Evolutionary conservation across 2,888 invertebrate species (phyloP), one percentile per base, ranked within the genome.

Genomic region (Masnerella sp.): DNA sequence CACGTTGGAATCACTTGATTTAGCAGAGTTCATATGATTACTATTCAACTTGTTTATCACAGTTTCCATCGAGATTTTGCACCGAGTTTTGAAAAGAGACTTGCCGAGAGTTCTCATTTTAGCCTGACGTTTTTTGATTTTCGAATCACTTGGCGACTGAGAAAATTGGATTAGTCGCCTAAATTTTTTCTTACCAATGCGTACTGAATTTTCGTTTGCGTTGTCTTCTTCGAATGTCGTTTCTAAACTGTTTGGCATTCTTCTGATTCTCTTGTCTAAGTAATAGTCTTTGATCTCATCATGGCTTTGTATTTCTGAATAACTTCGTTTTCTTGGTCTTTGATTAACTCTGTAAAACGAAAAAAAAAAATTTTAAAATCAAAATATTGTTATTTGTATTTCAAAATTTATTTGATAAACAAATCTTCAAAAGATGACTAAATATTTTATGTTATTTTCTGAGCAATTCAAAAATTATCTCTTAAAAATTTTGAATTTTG

Each of bases 221-320:
- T 85, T 88, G 71, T 88, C 86, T 77, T 91, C 91, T 85, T 92
- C 92, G 80, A 89, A 91, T 80, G 91, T 92, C 1, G 91, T 92
- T 85, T 92, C 92, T 78, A 92, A 86, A 65, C 89, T 89, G 78
- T 90, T 90, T 49, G 90, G 88, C 32, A 88, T 76, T 40, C 88
- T 87, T 80, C 90, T 90, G 0, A 90, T 86, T 80, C 87, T 90
- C 81, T 90, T 91, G 78, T 91, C 90, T 32, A 90, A 87, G 82
- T 91, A 91, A 76, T 90, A 88, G 40, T 90, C 89, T 79, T 89
- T 89, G 62, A 90, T 88, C 81, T 83, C 79, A 2, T 74, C 78
- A 7, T 82, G 81, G 47, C 28, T 80, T 22, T 83, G 82, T 76
- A 84, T 81, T 30, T 84, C 82, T n/a, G 77, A 25, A 36, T 76